A percentile compares a stretch with the other conserved stretches of the same genome.
These are phyloP conservation scores for Gambelia wislizenii DNA, from an alignment of 2,797 vertebrate species.

Conservation along the genomic window DNA sequence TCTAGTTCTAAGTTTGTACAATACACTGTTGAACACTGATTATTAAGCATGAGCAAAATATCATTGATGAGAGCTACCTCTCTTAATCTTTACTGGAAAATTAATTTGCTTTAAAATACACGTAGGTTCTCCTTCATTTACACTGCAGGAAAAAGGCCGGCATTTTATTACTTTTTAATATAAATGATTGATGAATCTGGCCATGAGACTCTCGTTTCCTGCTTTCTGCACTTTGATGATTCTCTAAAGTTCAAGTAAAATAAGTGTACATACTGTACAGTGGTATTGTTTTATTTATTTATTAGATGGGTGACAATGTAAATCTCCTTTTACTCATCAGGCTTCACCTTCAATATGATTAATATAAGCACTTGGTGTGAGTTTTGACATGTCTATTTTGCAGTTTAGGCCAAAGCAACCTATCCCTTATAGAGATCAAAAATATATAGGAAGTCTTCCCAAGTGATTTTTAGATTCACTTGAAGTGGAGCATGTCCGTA, in stretches of 20 bases:
- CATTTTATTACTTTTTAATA: conserved; percentile 67
- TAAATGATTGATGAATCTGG: conserved; percentile 78
- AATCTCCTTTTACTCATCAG: not conserved
- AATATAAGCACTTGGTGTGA: not conserved
- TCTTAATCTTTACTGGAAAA: conserved; percentile 60
- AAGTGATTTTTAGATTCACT: no score
- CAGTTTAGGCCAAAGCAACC: not conserved
- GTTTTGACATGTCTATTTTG: not conserved
- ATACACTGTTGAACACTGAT: not conserved
- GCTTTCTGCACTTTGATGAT: conserved; percentile 63
- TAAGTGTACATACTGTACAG: not conserved
- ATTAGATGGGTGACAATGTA: not conserved
- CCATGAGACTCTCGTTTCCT: conserved; percentile 69
- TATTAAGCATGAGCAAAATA: not conserved
- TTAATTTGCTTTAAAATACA: conserved; percentile 75
- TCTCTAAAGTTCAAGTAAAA: conserved; percentile 50
- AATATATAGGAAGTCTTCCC: not conserved
- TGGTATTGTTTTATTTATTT: not conserved
- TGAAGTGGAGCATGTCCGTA: not conserved
- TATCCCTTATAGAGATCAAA: not conserved
- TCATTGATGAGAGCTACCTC: conserved; percentile 45
- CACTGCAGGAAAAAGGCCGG: conserved; percentile 69
- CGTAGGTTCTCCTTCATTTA: conserved; percentile 72
- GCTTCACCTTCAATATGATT: not conserved
- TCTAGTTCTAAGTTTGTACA: not conserved